Evolutionary conservation across 2,888 invertebrate genomes (phyloP), one percentile per base, ranked within the genome.

Genomic region (Cosmia trapezina): DNA sequence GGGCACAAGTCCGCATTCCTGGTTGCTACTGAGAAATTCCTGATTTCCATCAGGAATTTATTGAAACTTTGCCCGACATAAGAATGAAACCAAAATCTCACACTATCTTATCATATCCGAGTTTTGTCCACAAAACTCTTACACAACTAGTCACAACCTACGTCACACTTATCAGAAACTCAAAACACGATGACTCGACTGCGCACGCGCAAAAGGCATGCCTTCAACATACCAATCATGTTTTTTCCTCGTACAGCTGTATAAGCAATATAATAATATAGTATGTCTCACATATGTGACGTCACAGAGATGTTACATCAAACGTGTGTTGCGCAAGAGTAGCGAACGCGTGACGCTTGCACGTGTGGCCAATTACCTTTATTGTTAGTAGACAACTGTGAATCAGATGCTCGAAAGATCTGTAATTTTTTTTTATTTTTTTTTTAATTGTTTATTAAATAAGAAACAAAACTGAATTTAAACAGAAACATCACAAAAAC

Each of bases 251-350:
- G 19, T 19, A 66, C 65, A 63, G 28, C 65, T 74, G 41, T 53
- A 6, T 47, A 33, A 68, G 28, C 12, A 51, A 65, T 64, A 45
- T 51, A 64, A 76, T 63, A 33, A 56, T 54, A 63, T 62, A 33
- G 22, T 45, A 64, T 49, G 61, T 78, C 45, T 45, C 12, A 59
- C 19, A n/a, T 28, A 9, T 11, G 45, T 68, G 63, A 70, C 64
- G 76, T 79, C 79, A 75, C 56, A 4, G 0, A 14, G 43, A 28
- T 33, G 56, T 79, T 70, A 70, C 60, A 65, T 65, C 37, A 67
- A 62, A 14, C 37, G 11, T 7, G 33, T 17, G 14, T 75, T 80
- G 80, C 76, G 79, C 70, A 79, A 75, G 76, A 75, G 51, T 65
- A 19, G 76, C n/a, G 33, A 37, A 57, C 74, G 68, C 49, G 73